Evolutionary conservation across 1,140 invertebrate genomes (phyloP).

Genomic region (Drosophila azteca): DNA sequence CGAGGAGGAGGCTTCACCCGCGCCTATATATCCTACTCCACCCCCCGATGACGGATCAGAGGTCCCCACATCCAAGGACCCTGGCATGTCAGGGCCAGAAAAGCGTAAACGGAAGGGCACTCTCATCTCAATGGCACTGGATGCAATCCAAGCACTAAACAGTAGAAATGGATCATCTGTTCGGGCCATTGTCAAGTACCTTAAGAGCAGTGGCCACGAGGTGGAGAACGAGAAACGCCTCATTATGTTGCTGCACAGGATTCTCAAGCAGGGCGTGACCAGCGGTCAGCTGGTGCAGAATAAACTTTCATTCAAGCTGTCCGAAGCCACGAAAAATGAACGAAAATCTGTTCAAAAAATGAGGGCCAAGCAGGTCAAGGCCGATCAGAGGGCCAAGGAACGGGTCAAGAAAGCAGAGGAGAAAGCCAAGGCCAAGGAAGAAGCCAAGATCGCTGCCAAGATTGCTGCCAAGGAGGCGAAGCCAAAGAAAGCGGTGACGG

Average conservation of each 20-base stretch:
- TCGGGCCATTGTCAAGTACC: conserved; percentile 38
- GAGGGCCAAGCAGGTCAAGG: conserved; percentile 18
- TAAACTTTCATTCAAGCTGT: conserved; percentile 56
- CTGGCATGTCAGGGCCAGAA: too few relatives aligned
- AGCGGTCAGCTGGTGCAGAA: conserved; percentile 39
- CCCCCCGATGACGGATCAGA: conserved; percentile 41
- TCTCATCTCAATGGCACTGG: conserved; percentile 1
- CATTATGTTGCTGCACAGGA: not conserved
- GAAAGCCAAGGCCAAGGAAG: not conserved
- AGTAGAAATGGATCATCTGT: conserved; percentile 46
- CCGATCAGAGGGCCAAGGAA: conserved; percentile 1
- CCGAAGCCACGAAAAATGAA: conserved; percentile 10
- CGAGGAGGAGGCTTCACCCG: not conserved
- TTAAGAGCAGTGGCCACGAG: conserved; percentile 35
- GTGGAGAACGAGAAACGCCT: conserved; percentile 4
- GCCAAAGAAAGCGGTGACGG: too few relatives aligned
- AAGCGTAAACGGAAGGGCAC: not conserved
- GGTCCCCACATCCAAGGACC: not conserved
- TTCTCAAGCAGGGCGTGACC: conserved; percentile 26
- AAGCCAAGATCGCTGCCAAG: conserved; percentile 7
- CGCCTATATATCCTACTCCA: conserved; percentile 47
- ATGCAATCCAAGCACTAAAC: conserved; percentile 30
- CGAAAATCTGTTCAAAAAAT: conserved; percentile 41
- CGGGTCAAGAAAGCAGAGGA: not conserved
- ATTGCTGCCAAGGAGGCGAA: not conserved